Conservation (phyloP, 2,113 vertebrate genomes). For the Abramis brama region DNA sequence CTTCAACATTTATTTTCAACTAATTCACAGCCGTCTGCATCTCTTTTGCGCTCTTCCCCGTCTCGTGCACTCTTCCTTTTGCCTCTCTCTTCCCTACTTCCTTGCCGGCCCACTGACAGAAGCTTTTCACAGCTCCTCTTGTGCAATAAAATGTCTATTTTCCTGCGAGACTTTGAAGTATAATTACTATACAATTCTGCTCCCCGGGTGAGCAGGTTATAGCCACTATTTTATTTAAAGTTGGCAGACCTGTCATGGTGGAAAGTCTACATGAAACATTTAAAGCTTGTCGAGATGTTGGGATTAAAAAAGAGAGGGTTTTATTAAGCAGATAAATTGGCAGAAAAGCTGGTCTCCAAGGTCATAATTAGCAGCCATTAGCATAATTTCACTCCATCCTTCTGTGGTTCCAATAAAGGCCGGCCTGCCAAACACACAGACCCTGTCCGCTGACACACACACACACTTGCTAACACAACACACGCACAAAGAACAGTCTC, state of each 20-base stretch:
- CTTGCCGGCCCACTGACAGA: constrained; percentile 54
- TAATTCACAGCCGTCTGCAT: not conserved
- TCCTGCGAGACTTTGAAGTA: constrained; percentile 74
- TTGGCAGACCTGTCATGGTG: constrained; percentile 69
- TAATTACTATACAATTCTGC: constrained; percentile 75
- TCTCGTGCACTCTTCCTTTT: constrained; percentile 22
- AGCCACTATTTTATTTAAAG: constrained; percentile 75
- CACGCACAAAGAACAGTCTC: constrained; percentile 33
- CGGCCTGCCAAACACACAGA: constrained; percentile 57
- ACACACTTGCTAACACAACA: constrained; percentile 36
- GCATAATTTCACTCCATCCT: constrained; percentile 69
- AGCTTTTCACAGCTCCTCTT: constrained; percentile 70
- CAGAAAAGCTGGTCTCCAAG: constrained; percentile 65
- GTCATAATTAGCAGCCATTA: constrained; percentile 74
- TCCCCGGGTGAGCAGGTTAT: constrained; percentile 75
- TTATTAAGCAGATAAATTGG: constrained; percentile 72
- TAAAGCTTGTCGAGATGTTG: constrained; percentile 61
- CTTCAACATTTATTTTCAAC: not conserved
- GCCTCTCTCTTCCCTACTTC: not conserved
- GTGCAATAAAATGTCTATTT: constrained; percentile 71
- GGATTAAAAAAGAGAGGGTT: constrained; percentile 70
- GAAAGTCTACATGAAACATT: constrained; percentile 65
- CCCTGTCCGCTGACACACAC: constrained; percentile 25
- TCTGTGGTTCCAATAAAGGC: constrained; percentile 62
- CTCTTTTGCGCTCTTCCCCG: constrained; percentile 14